A percentile compares a stretch with the other conserved stretches of the same genome.
Evolutionary conservation across 2,113 vertebrate species (phyloP).

Genomic region (Salminus brasiliensis): DNA sequence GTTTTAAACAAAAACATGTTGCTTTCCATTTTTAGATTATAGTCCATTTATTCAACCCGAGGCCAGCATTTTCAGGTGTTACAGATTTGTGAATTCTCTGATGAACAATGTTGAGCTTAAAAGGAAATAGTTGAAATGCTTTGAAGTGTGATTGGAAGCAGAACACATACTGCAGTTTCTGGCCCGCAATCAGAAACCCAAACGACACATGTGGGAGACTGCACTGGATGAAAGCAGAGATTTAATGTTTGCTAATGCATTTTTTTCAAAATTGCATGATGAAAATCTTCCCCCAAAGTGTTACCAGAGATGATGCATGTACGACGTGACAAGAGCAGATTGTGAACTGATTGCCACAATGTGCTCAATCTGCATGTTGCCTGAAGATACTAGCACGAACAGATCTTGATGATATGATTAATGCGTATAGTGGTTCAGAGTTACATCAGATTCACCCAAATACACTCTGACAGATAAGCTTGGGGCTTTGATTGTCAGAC

Average conservation of each 20-base stretch:
- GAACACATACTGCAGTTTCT: conserved; percentile 13
- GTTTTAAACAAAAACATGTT: neutral
- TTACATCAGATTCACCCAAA: neutral
- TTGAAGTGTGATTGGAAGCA: conserved; percentile 37
- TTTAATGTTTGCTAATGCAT: conserved; percentile 19
- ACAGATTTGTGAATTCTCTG: neutral
- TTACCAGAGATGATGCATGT: neutral
- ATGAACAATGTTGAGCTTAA: conserved; percentile 1
- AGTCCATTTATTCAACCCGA: neutral
- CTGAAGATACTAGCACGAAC: neutral
- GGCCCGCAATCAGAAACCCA: conserved; percentile 16
- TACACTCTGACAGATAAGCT: neutral
- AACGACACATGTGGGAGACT: conserved; percentile 15
- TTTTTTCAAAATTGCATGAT: conserved; percentile 9
- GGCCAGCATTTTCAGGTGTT: neutral
- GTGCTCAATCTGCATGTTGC: neutral
- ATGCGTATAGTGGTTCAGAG: neutral
- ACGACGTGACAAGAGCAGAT: conserved; percentile 21
- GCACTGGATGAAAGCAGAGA: conserved; percentile 26
- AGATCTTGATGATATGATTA: neutral
- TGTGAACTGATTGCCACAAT: conserved; percentile 17
- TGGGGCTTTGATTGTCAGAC: neutral
- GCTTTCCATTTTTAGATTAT: neutral
- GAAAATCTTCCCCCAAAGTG: conserved; percentile 12
- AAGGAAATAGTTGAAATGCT: conserved; percentile 11